phyloP scores from a whole-genome alignment of 23 tunicate species.

The Corella eumyota region DNA sequence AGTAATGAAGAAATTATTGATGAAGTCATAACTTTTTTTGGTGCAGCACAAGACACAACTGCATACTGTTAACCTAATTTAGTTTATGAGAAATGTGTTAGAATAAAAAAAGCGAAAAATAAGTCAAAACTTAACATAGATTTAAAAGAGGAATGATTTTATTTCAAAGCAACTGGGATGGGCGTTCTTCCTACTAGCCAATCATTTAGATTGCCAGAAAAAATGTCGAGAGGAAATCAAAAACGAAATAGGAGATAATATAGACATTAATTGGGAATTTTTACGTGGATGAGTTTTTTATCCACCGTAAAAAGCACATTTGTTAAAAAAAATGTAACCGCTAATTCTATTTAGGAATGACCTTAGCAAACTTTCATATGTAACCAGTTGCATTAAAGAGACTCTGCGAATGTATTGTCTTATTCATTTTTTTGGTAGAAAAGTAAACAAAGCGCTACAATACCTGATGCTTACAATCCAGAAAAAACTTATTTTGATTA shows the following conservation, averaged over 20 bases:
- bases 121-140: too few species aligned
- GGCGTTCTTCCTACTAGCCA: neutral
- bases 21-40: neutral
- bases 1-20: neutral
- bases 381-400: neutral
- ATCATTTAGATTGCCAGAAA: neutral
- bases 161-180: neutral
- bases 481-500: neutral
- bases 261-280: neutral
- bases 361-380: neutral
- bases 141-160: neutral
- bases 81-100: too few species aligned
- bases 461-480: neutral
- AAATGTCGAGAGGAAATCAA: slow-evolving; percentile 5
- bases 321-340: neutral
- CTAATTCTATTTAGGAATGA: neutral
- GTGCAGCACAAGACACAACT: neutral
- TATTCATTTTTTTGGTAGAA: neutral
- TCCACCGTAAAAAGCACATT: neutral
- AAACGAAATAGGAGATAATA: neutral
- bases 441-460: neutral
- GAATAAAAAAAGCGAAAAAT: too few species aligned
- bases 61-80: too few species aligned
- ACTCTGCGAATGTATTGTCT: neutral
- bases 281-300: too few species aligned